phyloP scores from a whole-genome alignment of 2,797 vertebrate species.

The Lacerta agilis region DNA sequence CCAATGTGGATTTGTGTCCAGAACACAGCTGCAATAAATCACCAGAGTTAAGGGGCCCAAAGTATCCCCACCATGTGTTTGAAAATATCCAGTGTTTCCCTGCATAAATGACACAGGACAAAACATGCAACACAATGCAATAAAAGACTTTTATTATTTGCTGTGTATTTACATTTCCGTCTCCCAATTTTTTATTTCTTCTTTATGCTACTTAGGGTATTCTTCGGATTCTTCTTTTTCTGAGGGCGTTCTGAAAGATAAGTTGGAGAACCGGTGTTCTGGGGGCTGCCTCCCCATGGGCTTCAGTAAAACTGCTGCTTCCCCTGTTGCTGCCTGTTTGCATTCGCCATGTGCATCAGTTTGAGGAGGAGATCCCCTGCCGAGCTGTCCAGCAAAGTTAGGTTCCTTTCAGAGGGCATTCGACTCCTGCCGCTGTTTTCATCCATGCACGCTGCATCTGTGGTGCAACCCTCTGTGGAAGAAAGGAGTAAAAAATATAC shows the following conservation, averaged over 20 bases:
- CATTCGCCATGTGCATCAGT: slow-evolving; percentile 85
- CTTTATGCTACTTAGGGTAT: background rate
- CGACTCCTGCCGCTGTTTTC: slow-evolving; percentile 60
- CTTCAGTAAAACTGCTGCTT: slow-evolving; percentile 74
- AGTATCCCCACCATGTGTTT: background rate
- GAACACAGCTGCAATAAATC: too few relatives aligned
- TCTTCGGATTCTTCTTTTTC: background rate
- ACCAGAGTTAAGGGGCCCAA: too few relatives aligned
- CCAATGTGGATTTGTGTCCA: too few relatives aligned
- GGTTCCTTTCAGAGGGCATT: slow-evolving; percentile 64
- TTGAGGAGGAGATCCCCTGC: slow-evolving; percentile 86
- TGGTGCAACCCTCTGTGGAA: slow-evolving; percentile 82
- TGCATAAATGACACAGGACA: background rate
- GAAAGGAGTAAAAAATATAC: background rate
- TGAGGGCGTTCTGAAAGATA: background rate
- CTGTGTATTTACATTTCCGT: slow-evolving; percentile 59
- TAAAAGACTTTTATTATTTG: slow-evolving; percentile 69
- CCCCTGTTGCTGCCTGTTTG: slow-evolving; percentile 74
- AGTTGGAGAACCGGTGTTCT: background rate
- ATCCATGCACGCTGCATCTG: slow-evolving; percentile 81
- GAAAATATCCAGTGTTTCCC: background rate
- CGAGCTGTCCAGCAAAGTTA: slow-evolving; percentile 74
- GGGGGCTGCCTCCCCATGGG: background rate
- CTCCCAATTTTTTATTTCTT: background rate
- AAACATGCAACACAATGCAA: slow-evolving; percentile 54